These are phyloP conservation scores for Dendrolimus pini DNA, from an alignment of 2,888 invertebrate species.

Conservation along the genomic window DNA sequence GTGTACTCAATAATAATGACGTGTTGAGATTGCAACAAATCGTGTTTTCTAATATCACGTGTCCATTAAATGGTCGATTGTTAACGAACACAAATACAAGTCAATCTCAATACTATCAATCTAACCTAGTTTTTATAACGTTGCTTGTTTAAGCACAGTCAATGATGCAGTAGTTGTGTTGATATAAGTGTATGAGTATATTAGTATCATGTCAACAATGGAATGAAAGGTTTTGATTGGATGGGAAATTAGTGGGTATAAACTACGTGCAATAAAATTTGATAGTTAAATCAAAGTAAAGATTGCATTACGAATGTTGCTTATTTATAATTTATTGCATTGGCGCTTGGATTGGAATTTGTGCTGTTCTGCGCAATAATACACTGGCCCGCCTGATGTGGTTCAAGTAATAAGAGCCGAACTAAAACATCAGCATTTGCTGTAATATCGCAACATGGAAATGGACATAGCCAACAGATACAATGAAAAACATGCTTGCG, in stretches of 20 bases:
- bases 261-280: too few relatives aligned
- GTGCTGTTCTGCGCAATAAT: slow-evolving; percentile 26
- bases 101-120: neutral
- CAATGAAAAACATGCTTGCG: too few relatives aligned
- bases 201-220: too few relatives aligned
- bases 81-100: neutral
- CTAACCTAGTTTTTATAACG: neutral
- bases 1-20: slow-evolving; percentile 13
- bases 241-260: too few relatives aligned
- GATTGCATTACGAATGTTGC: slow-evolving; percentile 6
- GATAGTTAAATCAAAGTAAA: neutral
- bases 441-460: neutral
- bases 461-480: neutral
- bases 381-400: slow-evolving; percentile 20
- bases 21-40: slow-evolving; percentile 16
- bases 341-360: slow-evolving; percentile 21
- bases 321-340: slow-evolving; percentile 22
- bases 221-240: too few relatives aligned
- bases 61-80: slow-evolving; percentile 10
- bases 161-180: too few relatives aligned
- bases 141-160: neutral
- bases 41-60: slow-evolving; percentile 10
- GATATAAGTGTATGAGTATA: too few relatives aligned
- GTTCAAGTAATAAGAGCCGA: slow-evolving; percentile 23
- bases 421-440: neutral